Conservation (phyloP, 1,140 invertebrate species). For the Sminthurides bifidus region DNA sequence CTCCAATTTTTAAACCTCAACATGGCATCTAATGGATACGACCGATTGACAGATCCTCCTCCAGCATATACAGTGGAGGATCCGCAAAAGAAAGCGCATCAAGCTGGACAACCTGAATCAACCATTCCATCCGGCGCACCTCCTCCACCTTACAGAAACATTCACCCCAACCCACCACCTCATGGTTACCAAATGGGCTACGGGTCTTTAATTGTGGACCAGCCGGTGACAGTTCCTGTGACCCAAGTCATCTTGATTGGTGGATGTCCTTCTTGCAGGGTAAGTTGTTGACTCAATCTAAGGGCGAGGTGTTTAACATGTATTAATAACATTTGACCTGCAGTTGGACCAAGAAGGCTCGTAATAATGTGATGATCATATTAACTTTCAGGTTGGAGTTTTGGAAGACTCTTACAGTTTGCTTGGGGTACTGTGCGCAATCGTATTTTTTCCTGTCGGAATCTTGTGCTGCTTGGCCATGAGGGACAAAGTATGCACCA, state of each 20-base stretch:
- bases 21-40: neutral
- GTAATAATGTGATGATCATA: too few relatives aligned
- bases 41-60: neutral
- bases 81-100: neutral
- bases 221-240: constrained; percentile 35
- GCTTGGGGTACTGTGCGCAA: constrained; percentile 66
- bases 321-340: too few relatives aligned
- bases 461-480: constrained; percentile 67
- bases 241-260: constrained; percentile 58
- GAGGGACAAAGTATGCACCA: constrained; percentile 64
- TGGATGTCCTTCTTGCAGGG: constrained; percentile 67
- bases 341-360: too few relatives aligned
- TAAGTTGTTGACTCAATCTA: too few relatives aligned
- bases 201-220: constrained; percentile 4
- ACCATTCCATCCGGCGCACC: neutral
- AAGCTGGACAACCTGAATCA: neutral
- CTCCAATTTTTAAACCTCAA: too few relatives aligned
- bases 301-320: too few relatives aligned
- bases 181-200: neutral
- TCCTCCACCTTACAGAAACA: neutral
- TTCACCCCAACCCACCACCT: neutral
- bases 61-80: neutral
- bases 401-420: constrained; percentile 74
- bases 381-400: constrained; percentile 50
- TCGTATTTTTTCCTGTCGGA: constrained; percentile 72